Base-by-base conservation (phyloP, 2,888 invertebrate genomes). In the Hemithea aestivaria region DNA sequence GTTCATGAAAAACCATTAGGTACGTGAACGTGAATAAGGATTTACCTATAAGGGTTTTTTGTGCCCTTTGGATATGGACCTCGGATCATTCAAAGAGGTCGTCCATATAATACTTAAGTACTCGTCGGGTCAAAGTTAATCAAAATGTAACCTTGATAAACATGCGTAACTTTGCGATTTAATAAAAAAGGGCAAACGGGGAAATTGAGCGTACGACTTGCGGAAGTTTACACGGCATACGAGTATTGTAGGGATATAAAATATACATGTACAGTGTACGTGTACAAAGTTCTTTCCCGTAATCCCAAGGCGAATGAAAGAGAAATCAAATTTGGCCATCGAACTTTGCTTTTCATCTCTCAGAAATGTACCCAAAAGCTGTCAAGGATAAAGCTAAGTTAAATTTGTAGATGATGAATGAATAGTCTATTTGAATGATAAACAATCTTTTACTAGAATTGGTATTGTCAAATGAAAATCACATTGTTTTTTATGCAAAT, bases 121-220 rank as follows among this genome's bases (percentile, higher is more conserved):
- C 8, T 27, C 30, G 30, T 35, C 25, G 22, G 29, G 29, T 28
- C 9, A 5, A 7, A 21, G 28, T 28, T 36, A 31, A 16, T 16
- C 28, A 22, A 25, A 36, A 16, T 16, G 26, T 22, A 28, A 36
- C 31, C 28, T 6, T 35, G 24, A 30, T 27, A 40, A 24, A 32
- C 25, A 21, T 28, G 31, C 40, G 30, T 22, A 31, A 35, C 27
- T 40, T 29, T 12, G 33, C 44, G 31, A 46, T 44, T 41, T 40
- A 46, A 50, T 46, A 49, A 47, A 44, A 44, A 37, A 40, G 44
- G 44, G 36, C 39, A 30, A 39, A 35, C 35, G 32, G 20, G 32
- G 35, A 46, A 42, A 49, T 49, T 49, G 45, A 36, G 40, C 38
- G 38, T 20, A 36, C 33, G 28, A 40, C 28, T 46, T 20, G 40